phyloP scores from a whole-genome alignment of 2,113 vertebrate species.

The Paraplagusia blochii region DNA sequence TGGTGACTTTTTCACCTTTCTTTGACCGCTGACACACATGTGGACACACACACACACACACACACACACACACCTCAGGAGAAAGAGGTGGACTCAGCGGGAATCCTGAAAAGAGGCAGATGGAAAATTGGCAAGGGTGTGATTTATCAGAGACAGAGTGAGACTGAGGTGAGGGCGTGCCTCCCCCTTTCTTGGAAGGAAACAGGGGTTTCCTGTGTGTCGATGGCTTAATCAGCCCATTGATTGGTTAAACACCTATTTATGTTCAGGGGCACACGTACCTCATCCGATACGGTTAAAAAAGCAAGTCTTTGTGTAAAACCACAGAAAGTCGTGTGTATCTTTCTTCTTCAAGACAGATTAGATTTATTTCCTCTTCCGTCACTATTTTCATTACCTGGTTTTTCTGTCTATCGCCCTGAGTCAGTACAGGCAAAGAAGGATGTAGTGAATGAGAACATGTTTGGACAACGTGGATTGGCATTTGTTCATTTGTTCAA shows the following conservation, averaged over 20 bases:
- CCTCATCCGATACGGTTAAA: background rate
- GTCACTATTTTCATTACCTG: constrained; percentile 6
- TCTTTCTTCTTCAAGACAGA: constrained; percentile 13
- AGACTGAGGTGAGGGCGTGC: background rate
- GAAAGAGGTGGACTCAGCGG: background rate
- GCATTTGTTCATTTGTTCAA: no score
- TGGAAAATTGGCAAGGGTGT: background rate
- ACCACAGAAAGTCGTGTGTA: background rate
- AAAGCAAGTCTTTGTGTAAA: constrained; percentile 38
- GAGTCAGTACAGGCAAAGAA: no score
- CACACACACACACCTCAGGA: background rate
- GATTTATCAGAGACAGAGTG: background rate
- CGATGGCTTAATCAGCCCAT: constrained; percentile 28
- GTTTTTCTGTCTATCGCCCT: constrained; percentile 15
- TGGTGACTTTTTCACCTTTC: constrained; percentile 33
- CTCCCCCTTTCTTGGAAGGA: background rate
- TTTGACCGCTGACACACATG: constrained; percentile 17
- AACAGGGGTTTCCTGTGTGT: constrained; percentile 41
- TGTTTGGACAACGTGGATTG: no score
- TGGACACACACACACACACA: background rate
- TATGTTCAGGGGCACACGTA: background rate
- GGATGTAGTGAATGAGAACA: no score
- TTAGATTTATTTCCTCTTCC: constrained; percentile 22
- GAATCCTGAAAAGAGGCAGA: background rate
- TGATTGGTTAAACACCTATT: constrained; percentile 29